Evolutionary conservation across 2,888 invertebrate genomes (phyloP), one percentile per base, ranked within the genome.

Genomic region (Siphlonurus alternatus): DNA sequence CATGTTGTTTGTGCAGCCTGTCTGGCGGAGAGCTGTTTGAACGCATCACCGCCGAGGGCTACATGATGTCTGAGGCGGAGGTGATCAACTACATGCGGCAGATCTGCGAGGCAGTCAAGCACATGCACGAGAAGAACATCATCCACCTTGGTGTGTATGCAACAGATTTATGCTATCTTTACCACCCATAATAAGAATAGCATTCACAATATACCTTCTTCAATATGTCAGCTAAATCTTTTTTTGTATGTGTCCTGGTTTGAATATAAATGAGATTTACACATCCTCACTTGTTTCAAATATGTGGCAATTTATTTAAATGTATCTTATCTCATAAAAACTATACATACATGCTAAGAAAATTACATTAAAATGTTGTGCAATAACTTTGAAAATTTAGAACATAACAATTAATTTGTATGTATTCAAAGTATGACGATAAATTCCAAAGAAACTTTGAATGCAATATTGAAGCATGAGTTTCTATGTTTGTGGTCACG

Each of bases 41-140:
- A 78, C 87, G 98, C 68, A 97, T 99, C 72, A 97, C 98, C 0
- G 93, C 96, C 54, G 98, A 99, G 67, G 95, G 94, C 61, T 98
- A 99, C 79, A 87, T 86, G 72, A 99, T 99, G 97, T 93, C 94
- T 60, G 99, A 99, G 77, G 92, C 96, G 2, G 99, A 99, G 76
- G 99, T 98, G 0, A 95, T 97, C 67, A 94, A 97, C 76, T 99
- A 99, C 79, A 96, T 99, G 93, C 79, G 96, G 65, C 99, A 99
- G 79, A 91, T 99, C 65, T 98, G 97, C 76, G 96, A 98, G 73
- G 98, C 90, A 19, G 89, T 99, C 53, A 85, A 90, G 69, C 96
- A 99, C 74, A 99, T 99, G 99, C 99, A 99, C 75, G 99, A 99
- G 72, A 92, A 93, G 80, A 98, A 97, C 78, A 98, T 99, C 72